Conservation (phyloP, 2,888 invertebrate species). For the Pedicia rivosa region DNA sequence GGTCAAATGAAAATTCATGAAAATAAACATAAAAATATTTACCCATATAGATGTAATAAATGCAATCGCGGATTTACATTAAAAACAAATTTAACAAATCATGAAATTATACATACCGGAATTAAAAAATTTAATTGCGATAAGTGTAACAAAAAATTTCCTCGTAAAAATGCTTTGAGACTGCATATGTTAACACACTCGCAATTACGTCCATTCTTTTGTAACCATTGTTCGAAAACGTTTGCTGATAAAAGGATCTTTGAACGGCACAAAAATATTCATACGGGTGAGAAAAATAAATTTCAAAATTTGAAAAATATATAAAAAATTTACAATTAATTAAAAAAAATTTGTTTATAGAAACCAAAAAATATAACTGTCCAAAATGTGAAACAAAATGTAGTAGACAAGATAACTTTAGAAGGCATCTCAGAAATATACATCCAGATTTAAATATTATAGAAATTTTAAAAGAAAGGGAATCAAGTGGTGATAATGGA, state of each 20-base stretch:
- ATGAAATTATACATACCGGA: conserved; percentile 35
- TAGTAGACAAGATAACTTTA: conserved; percentile 60
- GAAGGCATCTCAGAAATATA: conserved; percentile 58
- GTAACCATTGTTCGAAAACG: conserved; percentile 45
- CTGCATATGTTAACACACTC: conserved; percentile 38
- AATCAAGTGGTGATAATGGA: background rate
- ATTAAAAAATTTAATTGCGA: conserved; percentile 39
- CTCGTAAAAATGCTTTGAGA: conserved; percentile 39
- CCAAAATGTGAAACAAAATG: conserved; percentile 52
- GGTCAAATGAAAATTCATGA: conserved; percentile 42
- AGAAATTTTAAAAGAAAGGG: conserved; percentile 12
- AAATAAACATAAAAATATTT: conserved; percentile 43
- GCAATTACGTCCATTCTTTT: conserved; percentile 37
- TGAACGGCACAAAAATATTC: conserved; percentile 49
- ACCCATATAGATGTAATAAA: conserved; percentile 41
- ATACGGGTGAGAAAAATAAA: conserved; percentile 42
- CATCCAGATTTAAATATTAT: conserved; percentile 36
- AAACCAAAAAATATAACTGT: conserved; percentile 55
- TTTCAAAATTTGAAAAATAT: background rate
- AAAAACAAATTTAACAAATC: conserved; percentile 54
- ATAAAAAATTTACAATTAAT: background rate
- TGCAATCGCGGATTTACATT: conserved; percentile 41
- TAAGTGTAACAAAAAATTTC: conserved; percentile 43
- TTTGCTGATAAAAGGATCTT: conserved; percentile 54
- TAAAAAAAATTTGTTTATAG: too few species aligned